Evolutionary conservation across 2,797 vertebrate genomes (phyloP).

Genomic region (Crenuchus spilurus): DNA sequence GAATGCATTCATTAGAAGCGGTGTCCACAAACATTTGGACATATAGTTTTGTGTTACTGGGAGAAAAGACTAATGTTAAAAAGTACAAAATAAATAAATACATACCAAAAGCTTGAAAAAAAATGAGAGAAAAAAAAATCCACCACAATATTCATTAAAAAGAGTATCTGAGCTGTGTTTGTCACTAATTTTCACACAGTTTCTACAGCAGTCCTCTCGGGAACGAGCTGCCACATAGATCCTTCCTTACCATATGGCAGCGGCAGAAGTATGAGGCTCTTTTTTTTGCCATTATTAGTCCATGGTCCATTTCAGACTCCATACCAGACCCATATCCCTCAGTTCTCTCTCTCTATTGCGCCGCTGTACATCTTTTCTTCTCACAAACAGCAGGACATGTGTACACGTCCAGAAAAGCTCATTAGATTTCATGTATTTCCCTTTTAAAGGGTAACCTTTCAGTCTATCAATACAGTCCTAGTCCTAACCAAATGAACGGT

Average conservation of each 20-base stretch:
- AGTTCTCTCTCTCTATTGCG: conserved; percentile 3
- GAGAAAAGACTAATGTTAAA: conserved; percentile 36
- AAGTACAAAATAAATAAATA: conserved; percentile 48
- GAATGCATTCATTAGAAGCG: too few relatives aligned
- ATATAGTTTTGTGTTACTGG: too few relatives aligned
- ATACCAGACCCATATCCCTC: not conserved
- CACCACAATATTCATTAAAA: conserved; percentile 40
- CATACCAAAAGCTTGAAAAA: conserved; percentile 39
- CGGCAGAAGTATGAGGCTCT: conserved; percentile 33
- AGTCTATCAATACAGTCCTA: conserved; percentile 19
- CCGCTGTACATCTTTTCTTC: conserved; percentile 9
- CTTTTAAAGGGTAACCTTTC: conserved; percentile 58
- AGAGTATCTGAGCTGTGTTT: conserved; percentile 25
- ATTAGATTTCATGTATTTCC: conserved; percentile 31
- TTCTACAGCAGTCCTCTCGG: conserved; percentile 39
- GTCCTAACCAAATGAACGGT: conserved; percentile 39
- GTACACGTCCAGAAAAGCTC: conserved; percentile 4
- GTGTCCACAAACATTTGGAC: too few relatives aligned
- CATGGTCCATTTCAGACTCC: conserved; percentile 37
- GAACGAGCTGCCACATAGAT: conserved; percentile 29
- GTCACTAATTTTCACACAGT: conserved; percentile 40
- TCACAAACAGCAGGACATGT: conserved; percentile 1
- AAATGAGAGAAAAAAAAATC: conserved; percentile 48
- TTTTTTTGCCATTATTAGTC: conserved; percentile 36
- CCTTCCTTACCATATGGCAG: conserved; percentile 39